Conservation (phyloP, 2,888 invertebrate species). For the Andricus curvator region DNA sequence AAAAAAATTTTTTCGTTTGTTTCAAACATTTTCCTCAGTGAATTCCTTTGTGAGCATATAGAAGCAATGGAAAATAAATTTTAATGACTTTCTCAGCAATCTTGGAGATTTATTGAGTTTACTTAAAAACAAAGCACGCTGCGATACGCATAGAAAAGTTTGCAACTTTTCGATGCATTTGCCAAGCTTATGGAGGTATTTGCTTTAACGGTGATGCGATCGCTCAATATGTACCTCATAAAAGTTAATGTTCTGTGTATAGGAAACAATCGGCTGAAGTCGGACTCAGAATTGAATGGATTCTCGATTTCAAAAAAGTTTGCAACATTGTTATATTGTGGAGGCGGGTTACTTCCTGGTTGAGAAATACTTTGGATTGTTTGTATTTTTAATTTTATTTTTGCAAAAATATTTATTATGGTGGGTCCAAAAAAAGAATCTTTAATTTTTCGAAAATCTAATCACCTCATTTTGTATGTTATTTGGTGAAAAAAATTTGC, state of each 20-base stretch:
- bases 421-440: too few relatives aligned
- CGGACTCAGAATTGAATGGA: slow-evolving; percentile 54
- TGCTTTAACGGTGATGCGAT: slow-evolving; percentile 56
- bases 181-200: slow-evolving; percentile 53
- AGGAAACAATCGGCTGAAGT: slow-evolving; percentile 65
- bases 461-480: too few relatives aligned
- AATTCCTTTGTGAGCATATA: slow-evolving; percentile 42
- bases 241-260: slow-evolving; percentile 65
- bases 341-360: slow-evolving; percentile 24
- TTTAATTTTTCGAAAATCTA: too few relatives aligned
- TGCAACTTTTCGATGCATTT: slow-evolving; percentile 58
- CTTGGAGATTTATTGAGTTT: slow-evolving; percentile 55
- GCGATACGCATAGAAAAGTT: slow-evolving; percentile 52
- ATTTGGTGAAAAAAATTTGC: too few relatives aligned
- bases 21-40: background rate
- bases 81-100: slow-evolving; percentile 51
- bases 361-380: background rate
- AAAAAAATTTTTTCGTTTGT: too few relatives aligned
- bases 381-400: too few relatives aligned
- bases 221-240: slow-evolving; percentile 65
- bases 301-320: slow-evolving; percentile 52
- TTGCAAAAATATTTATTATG: too few relatives aligned
- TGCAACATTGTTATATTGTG: slow-evolving; percentile 27
- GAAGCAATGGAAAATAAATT: slow-evolving; percentile 45
- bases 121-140: slow-evolving; percentile 47